Evolutionary conservation across 2,888 invertebrate species (phyloP), one percentile per base, ranked within the genome.

Genomic region (Tenthredo amoena): DNA sequence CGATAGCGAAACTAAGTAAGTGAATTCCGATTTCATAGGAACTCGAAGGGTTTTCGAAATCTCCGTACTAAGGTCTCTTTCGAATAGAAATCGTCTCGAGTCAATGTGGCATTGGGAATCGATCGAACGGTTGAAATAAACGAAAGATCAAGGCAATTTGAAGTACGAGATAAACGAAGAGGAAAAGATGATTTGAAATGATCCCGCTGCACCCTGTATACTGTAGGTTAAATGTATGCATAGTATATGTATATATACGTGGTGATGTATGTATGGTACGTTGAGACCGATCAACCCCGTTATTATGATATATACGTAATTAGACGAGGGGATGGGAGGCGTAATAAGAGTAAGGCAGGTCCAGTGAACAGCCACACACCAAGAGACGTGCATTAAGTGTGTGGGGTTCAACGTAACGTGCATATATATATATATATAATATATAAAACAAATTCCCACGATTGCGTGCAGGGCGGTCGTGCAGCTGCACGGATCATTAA

Each of bases 381-480:
- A 88, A 88, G 87, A 88, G 88, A 90, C 89, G 90, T 88, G 88
- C 87, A 87, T 86, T 50, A 77, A 55, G 50, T 77, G 77, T 77
- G 77, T 77, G 77, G 77, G 77, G 77, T 77, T 77, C 88, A 88
- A 87, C 72, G 84, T 84, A 84, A 72, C 84, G 72, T 84, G 87
- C 86, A 85, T 31, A 55, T 77, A 50, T 31, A 31, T 50, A 76
- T 74, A 31, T 37, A 40, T 43, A 50, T 50, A 85, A 86, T 81
- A 84, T 83, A 85, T 62, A 83, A 40, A 71, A 83, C 31, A 18
- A 77, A 81, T 92, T 93, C 93, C 92, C 92, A 93, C 93, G 93
- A 93, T 91, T 93, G 93, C 93, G 93, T 93, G 93, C 93, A 93
- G 93, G 93, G 93, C 93, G 93, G 84, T 88, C 91, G 92, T 92